Conservation (phyloP, 2,113 vertebrate genomes). For the Argyrosomus japonicus region DNA sequence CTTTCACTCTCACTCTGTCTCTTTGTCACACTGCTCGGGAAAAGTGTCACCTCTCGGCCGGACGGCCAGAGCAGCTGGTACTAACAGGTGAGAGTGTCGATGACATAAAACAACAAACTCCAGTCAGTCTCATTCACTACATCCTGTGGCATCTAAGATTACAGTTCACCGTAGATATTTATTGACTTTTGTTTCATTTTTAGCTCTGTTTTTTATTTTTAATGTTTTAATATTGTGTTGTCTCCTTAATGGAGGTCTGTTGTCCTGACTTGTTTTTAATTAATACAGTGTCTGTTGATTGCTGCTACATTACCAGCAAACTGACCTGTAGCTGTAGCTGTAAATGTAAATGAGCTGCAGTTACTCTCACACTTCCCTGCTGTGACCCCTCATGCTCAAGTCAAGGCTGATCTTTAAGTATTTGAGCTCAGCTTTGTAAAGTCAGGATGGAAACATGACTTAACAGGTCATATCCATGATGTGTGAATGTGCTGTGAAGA, state of each 20-base stretch:
- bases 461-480: neutral
- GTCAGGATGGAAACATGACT: neutral
- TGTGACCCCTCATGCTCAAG: neutral
- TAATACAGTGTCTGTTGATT: neutral
- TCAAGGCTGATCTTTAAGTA: too few species aligned
- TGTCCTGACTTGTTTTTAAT: too few species aligned
- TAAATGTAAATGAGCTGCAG: neutral
- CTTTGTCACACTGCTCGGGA: conserved; percentile 16
- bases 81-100: conserved; percentile 48
- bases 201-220: too few species aligned
- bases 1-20: conserved; percentile 34
- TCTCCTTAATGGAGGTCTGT: too few species aligned
- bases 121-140: neutral
- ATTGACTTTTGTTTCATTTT: too few species aligned
- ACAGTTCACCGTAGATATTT: neutral
- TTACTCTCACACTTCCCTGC: neutral
- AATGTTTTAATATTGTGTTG: too few species aligned
- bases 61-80: conserved; percentile 21
- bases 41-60: conserved; percentile 40
- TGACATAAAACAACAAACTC: neutral
- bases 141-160: neutral
- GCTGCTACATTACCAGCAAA: neutral
- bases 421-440: neutral
- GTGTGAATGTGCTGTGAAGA: neutral
- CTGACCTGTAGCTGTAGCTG: neutral